Base-by-base conservation (phyloP, 2,888 invertebrate species). In the Thecocarcelia acutangulata region DNA sequence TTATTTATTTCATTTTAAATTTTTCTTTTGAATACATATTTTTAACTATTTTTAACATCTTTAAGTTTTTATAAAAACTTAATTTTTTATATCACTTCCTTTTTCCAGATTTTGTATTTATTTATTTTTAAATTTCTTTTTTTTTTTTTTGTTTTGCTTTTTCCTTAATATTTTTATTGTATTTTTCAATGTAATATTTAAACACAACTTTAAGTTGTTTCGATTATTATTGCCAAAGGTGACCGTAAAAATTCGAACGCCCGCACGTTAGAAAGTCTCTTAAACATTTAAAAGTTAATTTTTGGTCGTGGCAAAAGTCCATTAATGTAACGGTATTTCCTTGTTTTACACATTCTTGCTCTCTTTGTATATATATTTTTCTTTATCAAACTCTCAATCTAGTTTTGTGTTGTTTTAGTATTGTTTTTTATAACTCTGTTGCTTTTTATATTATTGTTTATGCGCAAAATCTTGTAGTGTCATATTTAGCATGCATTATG, bases 211-310 rank as follows among this genome's bases (percentile, higher is more conserved):
- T 42, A 58, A 59, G 58, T 73, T 64, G 42, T 13, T 33, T 82
- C 80, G 84, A 72, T 85, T 74, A 56, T 74, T 64, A 64, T 24
- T 42, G 46, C 24, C 17, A 37, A 37, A 37, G 40, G 52, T 85
- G 85, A 87, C 33, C 87, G 87, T 86, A 87, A 88, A 84, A 74
- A 83, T 69, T 28, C 81, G 82, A 86, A 86, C 88, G 88, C 86
- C 89, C 90, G 89, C 87, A 88, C 88, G 87, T 87, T 83, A 86
- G 86, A 86, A 89, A 86, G 86, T 86, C 87, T 86, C 88, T 87
- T 88, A 88, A 87, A 87, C 88, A 89, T 90, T 88, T 90, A 88
- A 88, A 63, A 44, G 54, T 46, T 46, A n/a, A 15, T 28, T 13
- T 58, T 33, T 66, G 46, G 33, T 78, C 72, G 58, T 72, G 58